Conservation (phyloP, 37 sponge, comb jelly and placozoan genomes). For the Hexactinellida sp. region DNA sequence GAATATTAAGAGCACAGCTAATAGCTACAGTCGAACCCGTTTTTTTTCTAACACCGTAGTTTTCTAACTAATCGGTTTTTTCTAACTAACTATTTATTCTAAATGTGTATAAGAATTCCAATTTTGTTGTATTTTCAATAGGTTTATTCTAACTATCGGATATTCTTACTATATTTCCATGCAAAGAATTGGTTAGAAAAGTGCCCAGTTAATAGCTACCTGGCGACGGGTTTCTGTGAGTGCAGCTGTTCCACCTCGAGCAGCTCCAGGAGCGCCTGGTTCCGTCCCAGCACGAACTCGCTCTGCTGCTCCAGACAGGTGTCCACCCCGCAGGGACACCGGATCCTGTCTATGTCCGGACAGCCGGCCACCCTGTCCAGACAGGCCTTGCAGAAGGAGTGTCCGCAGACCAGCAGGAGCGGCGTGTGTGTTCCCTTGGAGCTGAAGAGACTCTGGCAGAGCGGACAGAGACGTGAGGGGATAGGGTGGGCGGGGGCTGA, state of each 20-base stretch:
- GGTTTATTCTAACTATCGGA: neutral
- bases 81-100: too few relatives aligned
- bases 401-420: constrained; percentile 52
- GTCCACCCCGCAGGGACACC: constrained; percentile 30
- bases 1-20: too few relatives aligned
- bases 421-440: constrained; percentile 23
- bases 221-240: neutral
- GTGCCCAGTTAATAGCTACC: neutral
- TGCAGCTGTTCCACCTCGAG: constrained; percentile 33
- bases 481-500: neutral
- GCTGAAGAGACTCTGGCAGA: constrained; percentile 11
- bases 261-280: constrained; percentile 46
- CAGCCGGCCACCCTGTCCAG: constrained; percentile 29
- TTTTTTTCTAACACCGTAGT: too few relatives aligned
- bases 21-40: too few relatives aligned
- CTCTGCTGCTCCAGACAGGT: constrained; percentile 43
- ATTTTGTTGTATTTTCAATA: too few relatives aligned
- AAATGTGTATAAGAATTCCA: too few relatives aligned
- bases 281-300: constrained; percentile 24
- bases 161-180: too few relatives aligned
- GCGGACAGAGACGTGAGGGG: constrained; percentile 21
- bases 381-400: constrained; percentile 54
- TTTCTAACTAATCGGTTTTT: too few relatives aligned
- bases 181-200: too few relatives aligned
- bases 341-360: neutral